Percentiles rank a stretch among this genome's conserved stretches.
phyloP scores from a whole-genome alignment of 2,797 vertebrate genomes.

The Notolabrus celidotus region DNA sequence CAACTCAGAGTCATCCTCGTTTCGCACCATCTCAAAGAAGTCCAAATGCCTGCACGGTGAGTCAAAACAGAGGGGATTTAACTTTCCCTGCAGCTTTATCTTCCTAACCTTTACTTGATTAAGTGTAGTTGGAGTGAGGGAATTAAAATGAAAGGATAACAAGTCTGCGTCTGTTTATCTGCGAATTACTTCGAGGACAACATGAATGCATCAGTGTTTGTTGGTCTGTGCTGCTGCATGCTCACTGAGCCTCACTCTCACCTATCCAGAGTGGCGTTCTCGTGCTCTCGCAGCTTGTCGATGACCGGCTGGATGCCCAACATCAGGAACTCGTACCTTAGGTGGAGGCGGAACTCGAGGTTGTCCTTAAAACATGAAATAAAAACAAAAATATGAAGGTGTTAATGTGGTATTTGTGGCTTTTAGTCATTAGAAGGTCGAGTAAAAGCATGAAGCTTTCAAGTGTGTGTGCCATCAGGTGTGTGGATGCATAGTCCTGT shows the following conservation, averaged over 20 bases:
- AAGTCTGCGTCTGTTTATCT: no score
- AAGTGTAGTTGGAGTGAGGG: not conserved
- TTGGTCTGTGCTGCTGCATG: no score
- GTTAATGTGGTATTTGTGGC: not conserved
- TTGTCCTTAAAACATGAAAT: constrained; percentile 87
- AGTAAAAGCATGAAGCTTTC: no score
- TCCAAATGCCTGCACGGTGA: constrained; percentile 91
- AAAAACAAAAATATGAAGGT: not conserved
- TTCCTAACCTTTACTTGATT: no score
- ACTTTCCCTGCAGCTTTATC: not conserved
- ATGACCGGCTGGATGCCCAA: constrained; percentile 97
- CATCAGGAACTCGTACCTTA: constrained; percentile 98
- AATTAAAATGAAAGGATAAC: no score
- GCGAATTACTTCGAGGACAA: no score
- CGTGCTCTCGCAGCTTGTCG: constrained; percentile 94
- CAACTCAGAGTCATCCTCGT: constrained; percentile 95
- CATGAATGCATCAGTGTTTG: no score
- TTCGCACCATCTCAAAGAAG: constrained; percentile 99
- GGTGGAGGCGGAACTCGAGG: constrained; percentile 95
- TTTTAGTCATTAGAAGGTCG: not conserved
- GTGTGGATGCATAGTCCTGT: no score
- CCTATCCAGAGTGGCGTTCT: constrained; percentile 96
- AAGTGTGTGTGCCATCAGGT: no score
- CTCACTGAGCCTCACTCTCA: constrained; percentile 72
- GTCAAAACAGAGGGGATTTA: not conserved